Conservation (phyloP, 1,140 invertebrate genomes). For the Limonius californicus region DNA sequence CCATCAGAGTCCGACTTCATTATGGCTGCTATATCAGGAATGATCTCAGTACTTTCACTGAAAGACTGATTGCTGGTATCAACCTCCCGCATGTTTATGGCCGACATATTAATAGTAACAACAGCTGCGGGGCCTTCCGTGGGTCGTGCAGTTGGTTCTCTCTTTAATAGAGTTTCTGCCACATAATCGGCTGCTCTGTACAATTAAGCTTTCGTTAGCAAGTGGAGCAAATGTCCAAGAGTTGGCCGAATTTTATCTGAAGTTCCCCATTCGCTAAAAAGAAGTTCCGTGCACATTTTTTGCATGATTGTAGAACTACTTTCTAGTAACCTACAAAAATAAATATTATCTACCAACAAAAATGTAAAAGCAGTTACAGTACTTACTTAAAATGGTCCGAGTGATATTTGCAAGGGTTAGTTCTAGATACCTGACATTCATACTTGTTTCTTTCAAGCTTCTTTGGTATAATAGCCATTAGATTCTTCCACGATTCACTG, state of each 20-base stretch:
- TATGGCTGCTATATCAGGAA: slow-evolving; percentile 28
- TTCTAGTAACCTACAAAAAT: slow-evolving; percentile 58
- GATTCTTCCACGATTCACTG: slow-evolving; percentile 62
- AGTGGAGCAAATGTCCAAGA: slow-evolving; percentile 57
- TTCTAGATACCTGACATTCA: slow-evolving; percentile 28
- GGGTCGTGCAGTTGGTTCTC: slow-evolving; percentile 50
- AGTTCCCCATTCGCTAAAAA: slow-evolving; percentile 80
- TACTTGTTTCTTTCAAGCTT: slow-evolving; percentile 42
- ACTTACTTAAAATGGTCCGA: slow-evolving; percentile 60
- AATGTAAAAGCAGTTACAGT: slow-evolving; percentile 23
- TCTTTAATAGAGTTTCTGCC: slow-evolving; percentile 60
- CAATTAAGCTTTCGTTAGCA: slow-evolving; percentile 63
- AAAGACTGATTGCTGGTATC: background rate
- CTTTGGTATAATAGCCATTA: slow-evolving; percentile 66
- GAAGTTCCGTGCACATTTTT: slow-evolving; percentile 62
- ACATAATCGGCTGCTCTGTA: slow-evolving; percentile 78
- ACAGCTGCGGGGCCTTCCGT: slow-evolving; percentile 54
- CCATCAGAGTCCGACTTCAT: background rate
- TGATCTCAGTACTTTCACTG: background rate
- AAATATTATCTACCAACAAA: slow-evolving; percentile 5
- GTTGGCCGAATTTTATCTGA: slow-evolving; percentile 68
- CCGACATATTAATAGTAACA: slow-evolving; percentile 35
- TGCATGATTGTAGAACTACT: slow-evolving; percentile 53
- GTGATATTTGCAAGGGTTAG: slow-evolving; percentile 53
- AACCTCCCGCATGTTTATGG: slow-evolving; percentile 22